Percentiles rank a stretch among this genome's conserved stretches.
Conservation (phyloP, 2,797 vertebrate species). For the Chloroceryle inda region DNA sequence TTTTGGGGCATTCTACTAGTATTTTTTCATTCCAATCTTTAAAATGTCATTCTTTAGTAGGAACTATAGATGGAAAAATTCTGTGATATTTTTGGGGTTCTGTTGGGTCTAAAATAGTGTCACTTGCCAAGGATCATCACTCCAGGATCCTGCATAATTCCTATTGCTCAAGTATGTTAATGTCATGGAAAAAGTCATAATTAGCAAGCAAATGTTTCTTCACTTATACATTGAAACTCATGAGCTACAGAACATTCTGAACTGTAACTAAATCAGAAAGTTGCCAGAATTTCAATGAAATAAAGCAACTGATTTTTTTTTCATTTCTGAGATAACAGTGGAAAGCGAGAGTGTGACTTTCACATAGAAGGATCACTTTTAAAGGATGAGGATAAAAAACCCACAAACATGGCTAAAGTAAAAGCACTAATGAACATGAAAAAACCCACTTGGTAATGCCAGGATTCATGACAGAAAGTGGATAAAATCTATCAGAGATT, state of each 20-base stretch:
- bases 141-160: background rate
- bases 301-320: background rate
- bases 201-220: background rate
- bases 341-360: background rate
- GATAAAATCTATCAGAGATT: conserved; percentile 62
- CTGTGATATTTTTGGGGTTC: background rate
- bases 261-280: background rate
- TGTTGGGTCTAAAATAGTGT: background rate
- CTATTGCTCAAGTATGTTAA: background rate
- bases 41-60: background rate
- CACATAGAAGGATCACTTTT: background rate
- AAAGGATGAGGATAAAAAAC: background rate
- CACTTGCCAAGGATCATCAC: background rate
- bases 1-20: background rate
- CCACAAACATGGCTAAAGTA: background rate
- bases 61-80: background rate
- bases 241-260: background rate
- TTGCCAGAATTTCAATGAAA: background rate
- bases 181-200: background rate
- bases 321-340: background rate
- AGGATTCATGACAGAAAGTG: conserved; percentile 25
- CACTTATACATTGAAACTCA: background rate
- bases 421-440: conserved; percentile 45
- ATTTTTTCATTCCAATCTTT: background rate
- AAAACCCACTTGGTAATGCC: background rate